phyloP scores from a whole-genome alignment of 2,888 invertebrate species.

The Drosophila mercatorum region DNA sequence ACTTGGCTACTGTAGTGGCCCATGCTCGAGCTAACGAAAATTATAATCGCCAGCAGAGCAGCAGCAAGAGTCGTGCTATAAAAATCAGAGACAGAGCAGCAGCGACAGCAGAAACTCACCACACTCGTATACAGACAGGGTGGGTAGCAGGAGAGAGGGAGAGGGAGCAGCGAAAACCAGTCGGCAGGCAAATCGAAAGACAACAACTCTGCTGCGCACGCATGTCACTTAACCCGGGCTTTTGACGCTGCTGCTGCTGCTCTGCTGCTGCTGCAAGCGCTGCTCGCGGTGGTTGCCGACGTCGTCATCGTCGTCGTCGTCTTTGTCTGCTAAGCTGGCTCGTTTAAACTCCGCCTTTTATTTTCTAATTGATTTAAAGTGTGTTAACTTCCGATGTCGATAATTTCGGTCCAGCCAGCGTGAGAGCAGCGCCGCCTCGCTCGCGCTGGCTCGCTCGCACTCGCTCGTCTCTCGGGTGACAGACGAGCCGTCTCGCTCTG shows the following conservation, averaged over 20 bases:
- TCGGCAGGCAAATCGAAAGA: slow-evolving; percentile 64
- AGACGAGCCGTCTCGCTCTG: slow-evolving; percentile 69
- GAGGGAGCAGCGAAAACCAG: slow-evolving; percentile 39
- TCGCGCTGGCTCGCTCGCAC: slow-evolving; percentile 28
- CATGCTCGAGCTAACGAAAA: slow-evolving; percentile 34
- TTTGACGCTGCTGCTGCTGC: slow-evolving; percentile 11
- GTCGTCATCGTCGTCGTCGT: slow-evolving; percentile 33
- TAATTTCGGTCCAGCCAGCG: slow-evolving; percentile 76
- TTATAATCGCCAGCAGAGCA: slow-evolving; percentile 41
- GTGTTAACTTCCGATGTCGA: slow-evolving; percentile 82
- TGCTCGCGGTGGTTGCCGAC: slow-evolving; percentile 30
- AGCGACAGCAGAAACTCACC: slow-evolving; percentile 47
- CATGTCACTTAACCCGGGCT: slow-evolving; percentile 52
- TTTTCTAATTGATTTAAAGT: slow-evolving; percentile 82
- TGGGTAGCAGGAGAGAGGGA: background rate
- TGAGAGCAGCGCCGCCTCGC: slow-evolving; percentile 34
- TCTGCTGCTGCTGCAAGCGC: background rate
- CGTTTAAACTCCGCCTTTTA: slow-evolving; percentile 83
- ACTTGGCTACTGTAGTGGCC: slow-evolving; percentile 29
- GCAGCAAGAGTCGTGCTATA: slow-evolving; percentile 48
- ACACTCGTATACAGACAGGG: slow-evolving; percentile 1
- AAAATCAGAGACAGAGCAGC: slow-evolving; percentile 47
- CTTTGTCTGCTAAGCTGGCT: slow-evolving; percentile 63
- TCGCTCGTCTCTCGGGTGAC: slow-evolving; percentile 24
- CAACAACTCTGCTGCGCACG: slow-evolving; percentile 65